These are phyloP conservation scores for Pegoplata infirma DNA, from an alignment of 2,888 invertebrate species.

Conservation along the genomic window DNA sequence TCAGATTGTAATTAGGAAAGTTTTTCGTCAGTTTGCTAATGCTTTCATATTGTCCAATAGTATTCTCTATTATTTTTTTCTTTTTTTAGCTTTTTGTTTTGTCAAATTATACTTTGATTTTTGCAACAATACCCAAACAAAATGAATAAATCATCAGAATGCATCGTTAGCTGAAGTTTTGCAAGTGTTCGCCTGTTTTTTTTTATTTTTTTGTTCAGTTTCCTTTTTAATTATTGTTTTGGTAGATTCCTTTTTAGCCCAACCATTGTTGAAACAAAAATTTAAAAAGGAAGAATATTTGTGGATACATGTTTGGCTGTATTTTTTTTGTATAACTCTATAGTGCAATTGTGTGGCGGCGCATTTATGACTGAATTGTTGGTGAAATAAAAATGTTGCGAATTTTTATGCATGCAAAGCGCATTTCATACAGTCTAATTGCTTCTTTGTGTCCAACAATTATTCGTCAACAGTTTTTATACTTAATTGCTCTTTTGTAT, in stretches of 20 bases:
- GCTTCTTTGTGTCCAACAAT: slow-evolving; percentile 75
- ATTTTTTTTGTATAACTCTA: background rate
- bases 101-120: slow-evolving; percentile 29
- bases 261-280: slow-evolving; percentile 5
- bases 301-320: slow-evolving; percentile 52
- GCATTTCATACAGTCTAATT: slow-evolving; percentile 73
- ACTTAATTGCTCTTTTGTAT: slow-evolving; percentile 73
- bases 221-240: slow-evolving; percentile 58
- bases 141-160: slow-evolving; percentile 44
- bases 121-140: slow-evolving; percentile 42
- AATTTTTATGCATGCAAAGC: slow-evolving; percentile 75
- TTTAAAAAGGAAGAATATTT: slow-evolving; percentile 26
- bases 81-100: slow-evolving; percentile 13
- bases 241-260: slow-evolving; percentile 8
- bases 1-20: slow-evolving; percentile 41
- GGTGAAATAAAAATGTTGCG: slow-evolving; percentile 13
- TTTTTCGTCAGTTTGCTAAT: slow-evolving; percentile 46
- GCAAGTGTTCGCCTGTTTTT: background rate
- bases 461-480: slow-evolving; percentile 72
- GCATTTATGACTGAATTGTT: slow-evolving; percentile 46
- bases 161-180: slow-evolving; percentile 56
- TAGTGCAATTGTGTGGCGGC: slow-evolving; percentile 47
- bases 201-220: slow-evolving; percentile 24
- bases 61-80: slow-evolving; percentile 2
- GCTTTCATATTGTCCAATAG: slow-evolving; percentile 40